Conservation (phyloP, 64 coral and sea anemone species). For the Stichodactyla helianthus region DNA sequence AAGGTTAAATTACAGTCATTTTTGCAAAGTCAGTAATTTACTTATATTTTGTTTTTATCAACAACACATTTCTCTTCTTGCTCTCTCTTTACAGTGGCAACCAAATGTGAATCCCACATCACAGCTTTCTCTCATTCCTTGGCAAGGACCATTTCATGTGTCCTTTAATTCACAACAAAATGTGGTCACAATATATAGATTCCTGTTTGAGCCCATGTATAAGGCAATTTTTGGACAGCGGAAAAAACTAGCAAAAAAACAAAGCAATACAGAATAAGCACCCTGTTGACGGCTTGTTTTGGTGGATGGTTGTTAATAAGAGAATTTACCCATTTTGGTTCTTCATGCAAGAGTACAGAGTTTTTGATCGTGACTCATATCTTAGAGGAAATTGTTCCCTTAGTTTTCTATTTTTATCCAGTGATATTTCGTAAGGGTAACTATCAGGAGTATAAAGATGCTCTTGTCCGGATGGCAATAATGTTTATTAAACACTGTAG, state of each 20-base stretch:
- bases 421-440: conserved; percentile 31
- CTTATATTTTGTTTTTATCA: no score
- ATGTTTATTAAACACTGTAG: conserved; percentile 25
- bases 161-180: conserved; percentile 35
- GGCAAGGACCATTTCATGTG: conserved; percentile 38
- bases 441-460: conserved; percentile 16
- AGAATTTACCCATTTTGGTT: conserved; percentile 35
- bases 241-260: no score
- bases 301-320: conserved; percentile 52
- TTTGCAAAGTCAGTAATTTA: no score
- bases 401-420: conserved; percentile 35
- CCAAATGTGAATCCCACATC: background rate
- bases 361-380: conserved; percentile 13
- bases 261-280: conserved; percentile 29
- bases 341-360: background rate
- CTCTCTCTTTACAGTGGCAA: background rate
- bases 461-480: background rate
- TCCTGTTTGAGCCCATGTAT: no score
- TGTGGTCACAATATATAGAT: conserved; percentile 4
- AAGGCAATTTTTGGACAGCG: no score
- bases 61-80: background rate
- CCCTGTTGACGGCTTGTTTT: conserved; percentile 27
- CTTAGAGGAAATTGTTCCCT: conserved; percentile 31
- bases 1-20: no score
- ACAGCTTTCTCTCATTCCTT: conserved; percentile 8